Evolutionary conservation across 2,797 vertebrate genomes (phyloP), one percentile per base, ranked within the genome.

Genomic region (Protonibea diacanthus): DNA sequence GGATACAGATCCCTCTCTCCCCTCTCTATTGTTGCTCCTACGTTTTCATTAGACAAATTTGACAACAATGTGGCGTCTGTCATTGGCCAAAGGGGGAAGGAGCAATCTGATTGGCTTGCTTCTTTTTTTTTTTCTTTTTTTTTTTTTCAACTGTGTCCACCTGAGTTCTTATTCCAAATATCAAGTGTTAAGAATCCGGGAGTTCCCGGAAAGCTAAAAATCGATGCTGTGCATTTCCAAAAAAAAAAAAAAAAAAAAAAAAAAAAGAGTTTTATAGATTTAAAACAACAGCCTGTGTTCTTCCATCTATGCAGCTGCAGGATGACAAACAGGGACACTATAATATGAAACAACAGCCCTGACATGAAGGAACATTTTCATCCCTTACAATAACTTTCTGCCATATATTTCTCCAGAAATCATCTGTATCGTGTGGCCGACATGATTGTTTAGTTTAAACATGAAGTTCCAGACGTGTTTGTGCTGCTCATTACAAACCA

Each of bases 31-130:
- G 97, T 98, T 96, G 97, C 96, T 94, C 93, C 95, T 95, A 94
- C 96, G 96, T 96, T 97, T 96, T 97, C 98, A 97, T 98, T 98
- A 98, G 96, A 97, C 97, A 96, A 97, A 96, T 96, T 97, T 96
- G 96, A 98, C 97, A 98, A 98, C 98, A 99, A 98, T 98, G 97
- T 97, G 97, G 96, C 96, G 95, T 86, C 96, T 96, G 96, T 96
- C 95, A 98, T 99, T 99, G 98, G 98, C 95, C 96, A 95, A 95
- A 94, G 94, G 92, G 93, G 94, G 93, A 95, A 90, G 94, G 92
- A 90, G 94, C 91, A 53, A 95, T 95, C 96, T 97, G 97, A 98
- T 99, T 99, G 98, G 98, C 95, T 95, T 88, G 89, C 82, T 87
- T 87, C 78, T 79, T 92, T 91, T 92, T 91, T 95, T 96, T 89